These are phyloP conservation scores for Anseranas semipalmata DNA, from an alignment of 2,113 vertebrate genomes.

Conservation along the genomic window DNA sequence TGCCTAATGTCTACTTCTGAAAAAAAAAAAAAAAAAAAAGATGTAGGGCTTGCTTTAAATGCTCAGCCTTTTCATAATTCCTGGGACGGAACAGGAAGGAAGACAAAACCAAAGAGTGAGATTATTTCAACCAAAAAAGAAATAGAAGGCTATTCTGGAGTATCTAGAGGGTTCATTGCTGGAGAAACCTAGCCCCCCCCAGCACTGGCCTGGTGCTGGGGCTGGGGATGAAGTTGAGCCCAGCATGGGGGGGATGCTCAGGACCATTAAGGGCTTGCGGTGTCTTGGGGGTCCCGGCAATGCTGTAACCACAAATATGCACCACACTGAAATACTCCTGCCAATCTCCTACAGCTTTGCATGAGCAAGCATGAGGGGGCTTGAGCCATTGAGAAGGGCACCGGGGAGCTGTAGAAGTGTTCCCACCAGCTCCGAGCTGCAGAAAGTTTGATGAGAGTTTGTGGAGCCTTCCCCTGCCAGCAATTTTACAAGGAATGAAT, in stretches of 20 bases:
- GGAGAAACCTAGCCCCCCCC: neutral
- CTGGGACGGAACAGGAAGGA: neutral
- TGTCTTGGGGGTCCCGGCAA: too few relatives aligned
- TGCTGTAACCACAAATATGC: neutral
- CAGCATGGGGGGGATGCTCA: too few relatives aligned
- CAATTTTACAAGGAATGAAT: neutral
- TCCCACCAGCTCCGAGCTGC: neutral
- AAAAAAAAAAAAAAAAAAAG: neutral
- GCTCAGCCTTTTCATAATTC: neutral
- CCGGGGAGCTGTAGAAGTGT: neutral
- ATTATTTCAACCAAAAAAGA: too few relatives aligned
- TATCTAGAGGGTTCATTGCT: too few relatives aligned
- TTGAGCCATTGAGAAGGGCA: accelerated
- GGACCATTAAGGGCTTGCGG: too few relatives aligned
- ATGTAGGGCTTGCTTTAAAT: neutral
- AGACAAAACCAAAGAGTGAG: neutral
- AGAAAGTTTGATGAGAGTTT: neutral
- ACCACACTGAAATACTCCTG: neutral
- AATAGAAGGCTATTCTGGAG: too few relatives aligned
- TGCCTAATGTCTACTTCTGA: neutral
- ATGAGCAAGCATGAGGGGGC: neutral
- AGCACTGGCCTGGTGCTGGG: too few relatives aligned
- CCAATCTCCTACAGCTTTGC: neutral
- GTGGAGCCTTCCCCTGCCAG: neutral
- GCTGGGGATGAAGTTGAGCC: too few relatives aligned